Evolutionary conservation across 2,113 vertebrate genomes (phyloP), one percentile per base, ranked within the genome.

Genomic region (Ctenodactylus gundi): DNA sequence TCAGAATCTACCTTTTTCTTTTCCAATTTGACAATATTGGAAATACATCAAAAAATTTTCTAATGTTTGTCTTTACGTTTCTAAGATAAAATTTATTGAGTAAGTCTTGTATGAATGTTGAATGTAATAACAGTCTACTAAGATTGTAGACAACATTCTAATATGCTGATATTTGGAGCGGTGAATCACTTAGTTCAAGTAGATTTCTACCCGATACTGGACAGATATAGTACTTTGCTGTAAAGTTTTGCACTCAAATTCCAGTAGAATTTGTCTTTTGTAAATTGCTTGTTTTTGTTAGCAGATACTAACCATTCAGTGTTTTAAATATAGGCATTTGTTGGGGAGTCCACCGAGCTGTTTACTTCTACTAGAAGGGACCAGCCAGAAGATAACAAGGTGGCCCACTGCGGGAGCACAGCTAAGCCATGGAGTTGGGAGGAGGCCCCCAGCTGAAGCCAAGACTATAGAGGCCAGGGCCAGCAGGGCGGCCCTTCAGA

Each of bases 1-100:
- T 93, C 18, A 85, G 83, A 18, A 60, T 67, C 46, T 31, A 36
- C 12, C 73, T 62, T 62, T 53, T 64, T 53, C 23, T 90, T 93
- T 93, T 75, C 67, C 68, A 88, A 70, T 95, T 27, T 77, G 62
- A 83, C 41, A 82, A 39, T 77, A 39, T 55, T 87, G 31, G 46
- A 88, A 78, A 88, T 78, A 84, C 1, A 81, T 36, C n/a, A 90
- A 82, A 51, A 64, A 34, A 87, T 64, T 85, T 87, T 68, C 29
- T 85, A 90, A 85, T 75, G 39, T 90, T 93, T 93, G 75, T 80
- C 17, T 85, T 93, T 73, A 81, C 27, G 6, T 90, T 76, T 29
- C 44, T 41, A 41, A 57, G 51, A 51, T 44, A 86, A 90, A 27
- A 85, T 62, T 75, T 75, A 41, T 57, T 90, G 85, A n/a, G n/a